A percentile compares a stretch with the other conserved stretches of the same genome.
Conservation (phyloP, 1,140 invertebrate genomes). For the Ooceraea biroi region DNA sequence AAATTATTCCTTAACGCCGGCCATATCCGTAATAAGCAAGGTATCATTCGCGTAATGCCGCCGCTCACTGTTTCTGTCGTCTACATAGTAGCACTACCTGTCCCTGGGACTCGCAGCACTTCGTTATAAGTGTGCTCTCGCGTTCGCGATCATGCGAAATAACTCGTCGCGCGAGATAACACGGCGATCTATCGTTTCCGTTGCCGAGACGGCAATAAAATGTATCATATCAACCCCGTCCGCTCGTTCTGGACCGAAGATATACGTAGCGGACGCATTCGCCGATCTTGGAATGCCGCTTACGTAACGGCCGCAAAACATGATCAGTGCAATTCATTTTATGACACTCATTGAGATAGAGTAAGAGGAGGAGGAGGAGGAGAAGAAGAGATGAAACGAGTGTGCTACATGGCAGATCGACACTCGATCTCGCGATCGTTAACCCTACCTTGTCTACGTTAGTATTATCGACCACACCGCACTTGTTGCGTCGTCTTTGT, state of each 20-base stretch:
- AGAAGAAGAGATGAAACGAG: too few relatives aligned
- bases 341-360: neutral
- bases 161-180: conserved; percentile 41
- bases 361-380: too few relatives aligned
- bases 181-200: conserved; percentile 10
- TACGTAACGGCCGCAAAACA: conserved; percentile 24
- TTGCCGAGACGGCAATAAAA: conserved; percentile 6
- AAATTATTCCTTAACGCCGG: conserved; percentile 28
- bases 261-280: conserved; percentile 4
- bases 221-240: conserved; percentile 24
- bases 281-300: conserved; percentile 28
- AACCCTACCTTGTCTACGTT: neutral
- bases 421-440: neutral
- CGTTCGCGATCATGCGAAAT: neutral
- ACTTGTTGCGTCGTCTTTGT: conserved; percentile 6
- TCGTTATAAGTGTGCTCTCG: conserved; percentile 6
- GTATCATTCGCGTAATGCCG: conserved; percentile 26
- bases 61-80: conserved; percentile 18
- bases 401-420: neutral
- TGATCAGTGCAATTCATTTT: conserved; percentile 18
- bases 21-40: conserved; percentile 11
- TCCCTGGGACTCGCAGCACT: neutral
- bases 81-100: conserved; percentile 14
- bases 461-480: neutral
- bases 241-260: neutral